A percentile compares a stretch with the other conserved stretches of the same genome.
Conservation (phyloP, 2,797 vertebrate genomes). For the Leucoraja ocellata region DNA sequence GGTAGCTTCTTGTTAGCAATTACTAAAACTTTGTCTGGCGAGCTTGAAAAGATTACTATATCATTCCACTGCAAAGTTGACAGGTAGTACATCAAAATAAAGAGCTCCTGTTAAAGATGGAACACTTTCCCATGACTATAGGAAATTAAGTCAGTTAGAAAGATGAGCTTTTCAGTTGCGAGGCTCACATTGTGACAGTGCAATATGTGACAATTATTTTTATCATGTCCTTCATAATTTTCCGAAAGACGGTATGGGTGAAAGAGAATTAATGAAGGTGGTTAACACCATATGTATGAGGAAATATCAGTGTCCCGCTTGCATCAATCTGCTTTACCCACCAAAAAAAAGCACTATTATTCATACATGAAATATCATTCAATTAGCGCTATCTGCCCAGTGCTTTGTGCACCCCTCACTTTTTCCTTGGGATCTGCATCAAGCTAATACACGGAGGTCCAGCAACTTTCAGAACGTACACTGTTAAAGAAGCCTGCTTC, state of each 20-base stretch:
- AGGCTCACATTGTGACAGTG: background rate
- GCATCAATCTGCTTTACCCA: background rate
- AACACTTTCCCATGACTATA: slow-evolving; percentile 24
- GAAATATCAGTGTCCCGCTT: background rate
- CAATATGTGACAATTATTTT: slow-evolving; percentile 9
- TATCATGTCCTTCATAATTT: slow-evolving; percentile 25
- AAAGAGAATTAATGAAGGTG: slow-evolving; percentile 4
- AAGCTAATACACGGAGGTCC: background rate
- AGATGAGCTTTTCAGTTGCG: background rate
- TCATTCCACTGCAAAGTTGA: slow-evolving; percentile 26
- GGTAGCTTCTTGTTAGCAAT: slow-evolving; percentile 8
- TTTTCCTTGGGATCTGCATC: background rate
- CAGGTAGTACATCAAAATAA: slow-evolving; percentile 37
- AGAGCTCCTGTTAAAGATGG: background rate
- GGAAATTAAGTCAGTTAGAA: slow-evolving; percentile 30
- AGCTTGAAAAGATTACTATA: slow-evolving; percentile 15
- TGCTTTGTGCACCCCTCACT: background rate
- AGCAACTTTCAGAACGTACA: background rate
- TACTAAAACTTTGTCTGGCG: background rate
- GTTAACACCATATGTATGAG: background rate
- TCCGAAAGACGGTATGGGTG: background rate
- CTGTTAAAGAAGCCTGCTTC: background rate
- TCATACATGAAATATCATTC: background rate
- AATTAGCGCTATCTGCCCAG: background rate
- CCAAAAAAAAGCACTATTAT: background rate